Evolutionary conservation across 2,113 vertebrate genomes (phyloP), one percentile per base, ranked within the genome.

Genomic region (Eurystomus gularis): DNA sequence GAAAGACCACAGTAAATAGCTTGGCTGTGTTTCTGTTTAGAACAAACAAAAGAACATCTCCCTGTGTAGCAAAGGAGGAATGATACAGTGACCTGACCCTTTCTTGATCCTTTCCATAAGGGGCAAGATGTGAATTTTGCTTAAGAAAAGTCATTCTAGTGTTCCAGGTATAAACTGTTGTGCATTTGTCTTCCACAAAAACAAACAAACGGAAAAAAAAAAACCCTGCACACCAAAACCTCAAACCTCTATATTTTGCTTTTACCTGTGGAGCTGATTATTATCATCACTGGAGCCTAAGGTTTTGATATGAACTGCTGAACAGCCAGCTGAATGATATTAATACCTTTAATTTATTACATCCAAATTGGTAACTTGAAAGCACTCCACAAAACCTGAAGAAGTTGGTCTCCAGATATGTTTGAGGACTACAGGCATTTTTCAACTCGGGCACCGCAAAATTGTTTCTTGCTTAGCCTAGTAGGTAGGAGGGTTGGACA

Each of bases 361-460:
- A 68, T 40, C 19, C 5, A 44, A 13, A 75, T 68, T 71, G 26
- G 16, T 17, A 35, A 31, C 8, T 9, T 51, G 23, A n/a, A 71
- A 64, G 61, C 28, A 39, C 8, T 46, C 17, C 17, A 13, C 15
- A 64, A 75, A 71, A 42, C 3, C 2, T 31, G 25, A 49, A 19
- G 18, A n/a, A 64, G 11, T 62, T 0, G 2, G 14, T n/a, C 17
- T 82, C n/a, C 35, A 57, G n/a, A 13, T 3, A 2, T 17, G 17
- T 48, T 12, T 26, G 37, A 54, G 26, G 4, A 5, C 6, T 51
- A 7, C 3, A 33, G 6, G 6, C 5, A 16, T 55, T 46, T n/a
- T 78, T 17, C 28, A 49, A 42, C 4, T 28, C 1, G 0, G 25
- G 3, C 19, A 28, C 24, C 17, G 21, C 4, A n/a, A 17, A 68